Conservation (phyloP, 2,113 vertebrate genomes). For the Miniopterus natalensis region DNA sequence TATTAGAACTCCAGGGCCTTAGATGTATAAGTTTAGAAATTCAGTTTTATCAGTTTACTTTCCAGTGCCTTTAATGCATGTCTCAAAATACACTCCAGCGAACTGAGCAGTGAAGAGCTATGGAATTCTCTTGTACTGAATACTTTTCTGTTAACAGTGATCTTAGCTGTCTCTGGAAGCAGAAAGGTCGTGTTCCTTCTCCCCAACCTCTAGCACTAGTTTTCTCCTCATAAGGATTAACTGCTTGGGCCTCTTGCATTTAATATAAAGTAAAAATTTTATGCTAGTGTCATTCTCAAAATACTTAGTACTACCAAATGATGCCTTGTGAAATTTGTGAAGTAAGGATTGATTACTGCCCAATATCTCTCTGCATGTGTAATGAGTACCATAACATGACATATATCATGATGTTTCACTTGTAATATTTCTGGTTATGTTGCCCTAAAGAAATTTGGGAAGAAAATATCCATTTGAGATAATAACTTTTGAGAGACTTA, state of each 20-base stretch:
- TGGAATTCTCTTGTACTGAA: neutral
- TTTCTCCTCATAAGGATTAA: conserved; percentile 5
- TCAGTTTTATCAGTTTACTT: neutral
- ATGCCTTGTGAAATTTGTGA: neutral
- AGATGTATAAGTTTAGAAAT: conserved; percentile 3
- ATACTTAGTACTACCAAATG: neutral
- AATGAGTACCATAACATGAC: neutral
- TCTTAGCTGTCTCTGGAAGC: neutral
- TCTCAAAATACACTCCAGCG: neutral
- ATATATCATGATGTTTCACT: neutral
- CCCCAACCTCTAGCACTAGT: neutral
- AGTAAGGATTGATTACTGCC: neutral
- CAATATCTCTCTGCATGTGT: neutral
- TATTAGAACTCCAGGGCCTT: neutral
- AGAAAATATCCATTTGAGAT: neutral
- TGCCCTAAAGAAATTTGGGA: neutral
- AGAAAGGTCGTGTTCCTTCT: neutral
- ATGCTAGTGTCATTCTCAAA: neutral
- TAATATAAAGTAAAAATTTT: neutral
- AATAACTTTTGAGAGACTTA: neutral
- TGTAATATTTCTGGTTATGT: neutral
- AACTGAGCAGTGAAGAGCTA: neutral
- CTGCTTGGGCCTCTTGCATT: neutral
- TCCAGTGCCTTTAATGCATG: neutral
- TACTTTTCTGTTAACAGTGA: neutral